Conservation (phyloP, 1,140 invertebrate genomes). For the Macrocentrus cingulum region DNA sequence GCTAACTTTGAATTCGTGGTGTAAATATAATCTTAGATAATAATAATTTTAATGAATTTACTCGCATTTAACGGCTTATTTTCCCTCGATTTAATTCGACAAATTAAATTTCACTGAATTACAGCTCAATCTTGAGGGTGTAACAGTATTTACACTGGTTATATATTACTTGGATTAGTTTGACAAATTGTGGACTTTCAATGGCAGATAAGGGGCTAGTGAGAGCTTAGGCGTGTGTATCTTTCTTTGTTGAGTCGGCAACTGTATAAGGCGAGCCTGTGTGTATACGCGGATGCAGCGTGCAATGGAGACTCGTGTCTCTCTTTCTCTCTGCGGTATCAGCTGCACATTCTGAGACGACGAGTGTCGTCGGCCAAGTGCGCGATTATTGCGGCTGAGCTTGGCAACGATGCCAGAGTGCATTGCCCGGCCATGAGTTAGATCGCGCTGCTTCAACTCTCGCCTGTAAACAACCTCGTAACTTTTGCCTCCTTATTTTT, state of each 20-base stretch:
- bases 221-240: conserved; percentile 12
- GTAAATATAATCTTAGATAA: no score
- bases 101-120: no score
- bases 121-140: no score
- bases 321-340: background rate
- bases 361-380: conserved; percentile 29
- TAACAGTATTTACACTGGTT: no score
- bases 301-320: background rate
- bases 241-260: conserved; percentile 17
- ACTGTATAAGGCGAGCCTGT: conserved; percentile 22
- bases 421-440: conserved; percentile 53
- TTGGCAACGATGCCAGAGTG: conserved; percentile 38
- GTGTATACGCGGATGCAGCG: background rate
- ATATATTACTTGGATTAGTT: background rate
- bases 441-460: conserved; percentile 48
- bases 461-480: conserved; percentile 52
- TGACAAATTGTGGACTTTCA: background rate
- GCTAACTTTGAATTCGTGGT: no score
- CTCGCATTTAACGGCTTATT: no score
- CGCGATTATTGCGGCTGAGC: conserved; percentile 27
- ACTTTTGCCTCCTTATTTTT: conserved; percentile 35
- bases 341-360: conserved; percentile 17
- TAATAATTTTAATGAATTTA: no score
- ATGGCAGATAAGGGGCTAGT: conserved; percentile 12
- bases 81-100: no score